Base-by-base conservation (phyloP, 2,113 vertebrate species). In the Ciconia stormi region DNA sequence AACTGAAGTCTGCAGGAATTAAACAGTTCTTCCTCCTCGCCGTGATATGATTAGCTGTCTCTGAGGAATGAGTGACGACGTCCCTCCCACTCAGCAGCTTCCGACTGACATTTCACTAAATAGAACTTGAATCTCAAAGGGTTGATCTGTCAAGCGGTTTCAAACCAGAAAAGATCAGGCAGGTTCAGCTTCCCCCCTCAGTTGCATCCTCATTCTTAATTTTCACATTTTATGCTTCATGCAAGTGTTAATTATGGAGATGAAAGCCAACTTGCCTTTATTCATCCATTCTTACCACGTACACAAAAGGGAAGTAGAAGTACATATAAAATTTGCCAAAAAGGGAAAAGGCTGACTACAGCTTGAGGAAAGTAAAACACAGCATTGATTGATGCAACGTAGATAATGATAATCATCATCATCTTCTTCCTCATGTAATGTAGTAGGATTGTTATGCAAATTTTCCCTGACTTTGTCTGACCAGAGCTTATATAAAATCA, bases 181-280 rank as follows among this genome's bases (percentile, higher is more conserved):
- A 67, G 89, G 95, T 96, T 96, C 91, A 79, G 89, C 59, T 94
- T 93, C 63, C 42, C 72, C 82, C 73, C 89, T 79, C 78, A 40
- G 66, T 27, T 95, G 42, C 83, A 93, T 96, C 55, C 80, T 91
- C 62, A 30, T 92, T 97, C 92, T 91, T 83, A 95, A 97, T 97
- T 97, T 97, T 97, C 94, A 90, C 87, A 26, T 97, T 97, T 97
- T 97, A 77, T 95, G 92, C 87, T 95, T 96, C 89, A 62, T 81
- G 97, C 47, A 97, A 95, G 89, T 97, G 97, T 97, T 97, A 98
- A 97, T 98, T 98, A 97, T 58, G 73, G 74, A 90, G 95, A 97
- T 97, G 93, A 97, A 97, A 97, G 95, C 78, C 96, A 95, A 61
- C 74, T 91, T 88, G 55, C 74, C 50, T 93, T 50, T 66, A 83